Conservation (phyloP, 2,113 vertebrate genomes). For the Delphinus delphis region DNA sequence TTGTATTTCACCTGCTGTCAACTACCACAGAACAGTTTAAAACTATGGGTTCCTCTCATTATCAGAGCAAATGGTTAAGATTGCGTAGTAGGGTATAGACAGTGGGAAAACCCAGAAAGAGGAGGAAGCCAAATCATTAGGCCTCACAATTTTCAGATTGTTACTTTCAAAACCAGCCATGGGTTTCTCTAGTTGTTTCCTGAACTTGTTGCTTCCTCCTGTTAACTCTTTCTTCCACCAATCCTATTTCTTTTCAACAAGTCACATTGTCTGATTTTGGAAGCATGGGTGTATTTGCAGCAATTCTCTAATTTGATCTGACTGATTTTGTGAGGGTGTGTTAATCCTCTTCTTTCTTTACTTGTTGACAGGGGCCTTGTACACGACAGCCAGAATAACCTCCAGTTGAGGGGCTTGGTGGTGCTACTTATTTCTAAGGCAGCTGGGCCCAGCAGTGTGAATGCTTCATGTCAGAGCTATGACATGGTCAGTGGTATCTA, state of each 20-base stretch:
- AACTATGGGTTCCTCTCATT: neutral
- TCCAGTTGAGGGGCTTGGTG: constrained; percentile 95
- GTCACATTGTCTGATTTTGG: neutral
- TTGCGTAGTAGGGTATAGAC: neutral
- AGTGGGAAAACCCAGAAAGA: neutral
- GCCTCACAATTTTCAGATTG: neutral
- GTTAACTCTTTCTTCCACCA: neutral
- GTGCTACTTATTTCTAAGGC: constrained; percentile 96
- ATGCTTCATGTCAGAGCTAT: constrained; percentile 84
- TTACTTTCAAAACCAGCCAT: neutral
- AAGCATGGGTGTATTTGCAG: neutral
- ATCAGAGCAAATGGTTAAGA: neutral
- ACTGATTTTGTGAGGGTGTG: neutral
- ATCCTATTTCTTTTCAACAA: neutral
- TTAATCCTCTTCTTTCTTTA: constrained; percentile 4
- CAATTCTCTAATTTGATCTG: neutral
- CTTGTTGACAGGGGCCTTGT: constrained; percentile 90
- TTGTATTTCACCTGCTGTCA: neutral
- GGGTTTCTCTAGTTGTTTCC: neutral
- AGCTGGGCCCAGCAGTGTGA: constrained; percentile 88
- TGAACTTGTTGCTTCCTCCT: neutral
- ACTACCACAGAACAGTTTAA: neutral
- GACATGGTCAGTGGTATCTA: constrained; percentile 97
- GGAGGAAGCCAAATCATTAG: neutral
- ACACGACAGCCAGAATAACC: constrained; percentile 91